Percentiles rank a stretch among this genome's conserved stretches.
Evolutionary conservation across 2,113 vertebrate species (phyloP).

Genomic region (Pampusana beccarii): DNA sequence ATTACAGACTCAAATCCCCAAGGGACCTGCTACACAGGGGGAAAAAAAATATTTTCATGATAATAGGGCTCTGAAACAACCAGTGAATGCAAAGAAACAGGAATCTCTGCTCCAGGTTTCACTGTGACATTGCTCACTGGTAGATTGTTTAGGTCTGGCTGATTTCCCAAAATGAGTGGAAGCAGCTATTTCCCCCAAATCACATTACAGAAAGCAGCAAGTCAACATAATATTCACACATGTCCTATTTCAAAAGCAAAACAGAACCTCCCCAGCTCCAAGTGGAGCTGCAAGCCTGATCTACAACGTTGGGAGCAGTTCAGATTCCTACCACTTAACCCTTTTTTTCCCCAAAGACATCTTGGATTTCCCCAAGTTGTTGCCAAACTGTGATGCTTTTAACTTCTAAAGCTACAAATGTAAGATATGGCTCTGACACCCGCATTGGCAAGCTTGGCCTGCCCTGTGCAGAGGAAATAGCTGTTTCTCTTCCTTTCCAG

Average conservation of each 20-base stretch:
- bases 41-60: not conserved
- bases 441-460: not conserved
- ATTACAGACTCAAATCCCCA: not conserved
- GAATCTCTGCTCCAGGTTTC: not conserved
- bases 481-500: not conserved
- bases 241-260: not conserved
- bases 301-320: not conserved
- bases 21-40: not conserved
- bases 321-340: not conserved
- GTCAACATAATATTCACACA: not conserved
- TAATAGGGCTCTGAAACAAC: not conserved
- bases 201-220: not conserved
- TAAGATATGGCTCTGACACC: not conserved
- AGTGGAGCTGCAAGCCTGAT: not conserved
- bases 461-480: not conserved
- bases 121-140: not conserved
- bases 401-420: not conserved
- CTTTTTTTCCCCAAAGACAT: not conserved
- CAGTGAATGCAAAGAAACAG: not conserved
- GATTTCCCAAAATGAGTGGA: not conserved
- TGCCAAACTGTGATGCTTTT: not conserved
- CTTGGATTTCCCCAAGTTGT: too few relatives aligned
- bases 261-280: not conserved
- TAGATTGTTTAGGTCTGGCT: not conserved
- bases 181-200: not conserved